Evolutionary conservation across 2,113 vertebrate genomes (phyloP).

Genomic region (Chloropsis hardwickii): DNA sequence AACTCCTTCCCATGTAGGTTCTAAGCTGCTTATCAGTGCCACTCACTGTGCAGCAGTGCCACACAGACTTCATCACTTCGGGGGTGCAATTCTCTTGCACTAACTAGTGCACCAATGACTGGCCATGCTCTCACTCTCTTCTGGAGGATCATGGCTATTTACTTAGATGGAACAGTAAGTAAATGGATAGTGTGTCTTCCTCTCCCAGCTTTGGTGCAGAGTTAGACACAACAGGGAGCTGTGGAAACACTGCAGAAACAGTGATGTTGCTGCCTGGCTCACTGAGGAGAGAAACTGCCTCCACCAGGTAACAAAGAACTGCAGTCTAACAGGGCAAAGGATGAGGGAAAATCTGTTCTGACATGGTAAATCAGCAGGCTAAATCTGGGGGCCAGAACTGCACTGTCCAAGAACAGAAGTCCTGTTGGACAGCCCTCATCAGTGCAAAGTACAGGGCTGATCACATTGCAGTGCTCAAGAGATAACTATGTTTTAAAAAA

Average conservation of each 20-base stretch:
- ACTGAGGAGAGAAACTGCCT: neutral
- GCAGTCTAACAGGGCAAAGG: neutral
- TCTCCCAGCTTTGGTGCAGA: neutral
- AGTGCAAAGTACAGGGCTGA: neutral
- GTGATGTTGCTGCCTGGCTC: neutral
- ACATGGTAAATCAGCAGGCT: neutral
- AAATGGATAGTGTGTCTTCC: neutral
- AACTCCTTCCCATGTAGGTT: neutral
- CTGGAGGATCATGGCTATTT: neutral
- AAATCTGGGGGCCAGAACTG: neutral
- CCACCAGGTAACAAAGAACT: neutral
- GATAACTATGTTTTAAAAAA: neutral
- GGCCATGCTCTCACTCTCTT: neutral
- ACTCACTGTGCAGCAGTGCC: neutral
- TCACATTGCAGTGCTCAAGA: neutral
- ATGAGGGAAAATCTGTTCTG: neutral
- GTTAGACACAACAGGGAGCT: neutral
- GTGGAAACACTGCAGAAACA: neutral
- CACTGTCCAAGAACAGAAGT: neutral
- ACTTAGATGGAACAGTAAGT: neutral
- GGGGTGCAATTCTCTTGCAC: neutral
- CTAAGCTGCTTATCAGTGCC: neutral
- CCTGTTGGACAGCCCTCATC: neutral
- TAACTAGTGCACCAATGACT: too few relatives aligned
- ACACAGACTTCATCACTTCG: rapidly evolving